Base-by-base conservation (phyloP, 1,140 invertebrate species). In the Bombyx mori region DNA sequence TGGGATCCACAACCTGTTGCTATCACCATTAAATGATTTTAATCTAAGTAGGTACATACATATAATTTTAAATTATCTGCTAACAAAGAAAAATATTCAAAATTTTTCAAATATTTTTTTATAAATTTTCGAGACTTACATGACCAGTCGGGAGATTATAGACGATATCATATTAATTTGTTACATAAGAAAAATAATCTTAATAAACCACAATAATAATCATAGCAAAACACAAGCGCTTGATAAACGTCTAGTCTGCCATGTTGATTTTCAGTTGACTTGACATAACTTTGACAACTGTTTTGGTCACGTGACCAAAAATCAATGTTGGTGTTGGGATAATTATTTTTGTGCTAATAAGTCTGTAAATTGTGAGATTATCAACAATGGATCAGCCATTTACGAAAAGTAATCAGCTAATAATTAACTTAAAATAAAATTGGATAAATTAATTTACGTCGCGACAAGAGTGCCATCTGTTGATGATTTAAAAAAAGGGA, bases 131-230 rank as follows among this genome's bases (percentile, higher is more conserved):
- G 63, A 75, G 90, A 93, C 92, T 93, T 88, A 94, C 93, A 93
- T 93, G 63, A 93, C 91, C 69, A 93, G 76, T 69, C 92, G 90
- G 63, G 93, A 94, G 73, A 94, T 89, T 65, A 93, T 91, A 60
- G 92, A 91, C 56, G 92, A 93, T 89, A 94, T 92, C 93, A 94
- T 93, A 82, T 88, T 90, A 82, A 77, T 64, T 10, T 12, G 54
- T 77, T 71, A 78, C 78, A 81, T 76, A 78, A 61, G 73, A 78
- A 79, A 76, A 69, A 59, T 63, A 61, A 68, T 74, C 72, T 73
- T 73, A 81, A 84, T 77, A 71, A 75, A 72, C 73, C 75, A 76
- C 73, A 77, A 77, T 75, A 51, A 51, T 51, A 76, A 84, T 81
- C 81, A 84, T 81, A 76, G 80, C 78, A 87, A 82, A 82, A 83